Evolutionary conservation across 2,888 invertebrate species (phyloP).

Genomic region (Polyommatus icarus): DNA sequence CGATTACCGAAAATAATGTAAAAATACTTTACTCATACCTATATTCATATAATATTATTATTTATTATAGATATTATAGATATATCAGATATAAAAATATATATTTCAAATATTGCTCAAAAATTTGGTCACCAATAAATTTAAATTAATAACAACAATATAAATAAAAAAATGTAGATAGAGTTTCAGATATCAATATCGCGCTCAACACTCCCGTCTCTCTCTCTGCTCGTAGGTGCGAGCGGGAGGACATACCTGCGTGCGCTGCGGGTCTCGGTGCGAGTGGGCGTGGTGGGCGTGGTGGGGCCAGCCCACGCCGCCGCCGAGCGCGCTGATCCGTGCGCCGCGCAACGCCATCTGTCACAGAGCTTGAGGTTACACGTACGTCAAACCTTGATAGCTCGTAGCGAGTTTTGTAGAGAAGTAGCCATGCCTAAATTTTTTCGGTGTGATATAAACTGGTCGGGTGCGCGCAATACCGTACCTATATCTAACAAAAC

Average conservation of each 20-base stretch:
- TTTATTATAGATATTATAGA: too few species aligned
- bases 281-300: slow-evolving; percentile 46
- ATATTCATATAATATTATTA: too few species aligned
- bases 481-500: too few species aligned
- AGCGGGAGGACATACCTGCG: slow-evolving; percentile 51
- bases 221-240: not conserved
- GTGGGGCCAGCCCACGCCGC: slow-evolving; percentile 63
- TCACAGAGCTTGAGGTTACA: not conserved
- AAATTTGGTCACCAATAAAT: too few species aligned
- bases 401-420: too few species aligned
- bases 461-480: too few species aligned
- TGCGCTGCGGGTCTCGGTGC: slow-evolving; percentile 49
- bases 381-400: too few species aligned
- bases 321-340: slow-evolving; percentile 62
- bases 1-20: too few species aligned
- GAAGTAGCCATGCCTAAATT: too few species aligned
- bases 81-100: too few species aligned
- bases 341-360: slow-evolving; percentile 72
- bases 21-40: too few species aligned
- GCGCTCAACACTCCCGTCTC: slow-evolving; percentile 13
- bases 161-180: not conserved
- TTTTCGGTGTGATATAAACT: too few species aligned
- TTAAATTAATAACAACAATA: not conserved
- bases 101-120: not conserved
- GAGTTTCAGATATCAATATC: not conserved